Evolutionary conservation across 2,113 vertebrate species (phyloP), one percentile per base, ranked within the genome.

Genomic region (Mus pahari): DNA sequence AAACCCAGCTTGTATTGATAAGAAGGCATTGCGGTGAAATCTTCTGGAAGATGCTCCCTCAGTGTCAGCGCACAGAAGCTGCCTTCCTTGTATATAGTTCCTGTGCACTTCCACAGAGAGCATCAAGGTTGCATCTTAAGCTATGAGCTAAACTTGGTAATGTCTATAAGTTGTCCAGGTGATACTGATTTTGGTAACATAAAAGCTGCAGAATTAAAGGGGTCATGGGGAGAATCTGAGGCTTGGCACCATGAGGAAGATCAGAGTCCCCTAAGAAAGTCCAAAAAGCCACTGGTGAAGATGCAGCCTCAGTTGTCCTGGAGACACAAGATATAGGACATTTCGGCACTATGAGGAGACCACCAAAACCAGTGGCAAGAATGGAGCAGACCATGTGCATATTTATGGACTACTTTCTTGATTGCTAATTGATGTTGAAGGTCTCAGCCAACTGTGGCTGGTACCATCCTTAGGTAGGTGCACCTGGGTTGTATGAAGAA

Each of bases 381-480:
- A 1, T 31, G n/a, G 58, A 19, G 58, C 9, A 3, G 14, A 42
- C 58, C 10, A 0, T 45, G 22, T 17, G 7, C 5, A 7, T 42
- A 13, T 64, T 62, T 28, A 17, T 64, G 14, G 1, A n/a, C 36
- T 9, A 9, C 42, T 42, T 62, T 26, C 22, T 62, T 83, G n/a
- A 62, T 28, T 62, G 55, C 0, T 62, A 83, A 62, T 28, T 62
- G 26, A 45, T 64, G 24, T 26, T 42, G 42, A 64, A 84, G n/a
- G 39, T 26, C 14, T 26, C n/a, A 62, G 58, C n/a, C 58, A 31
- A 45, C 11, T 64, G 26, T 62, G 36, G 53, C 2, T 7, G 22
- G n/a, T 42, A 64, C 13, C 39, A 62, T 62, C 39, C 24, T 83
- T 45, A 64, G n/a, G 26, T 19, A 31, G 55, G 39, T 64, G 58